Conservation (phyloP, 2,888 invertebrate species). For the Anagyrus pseudococci region DNA sequence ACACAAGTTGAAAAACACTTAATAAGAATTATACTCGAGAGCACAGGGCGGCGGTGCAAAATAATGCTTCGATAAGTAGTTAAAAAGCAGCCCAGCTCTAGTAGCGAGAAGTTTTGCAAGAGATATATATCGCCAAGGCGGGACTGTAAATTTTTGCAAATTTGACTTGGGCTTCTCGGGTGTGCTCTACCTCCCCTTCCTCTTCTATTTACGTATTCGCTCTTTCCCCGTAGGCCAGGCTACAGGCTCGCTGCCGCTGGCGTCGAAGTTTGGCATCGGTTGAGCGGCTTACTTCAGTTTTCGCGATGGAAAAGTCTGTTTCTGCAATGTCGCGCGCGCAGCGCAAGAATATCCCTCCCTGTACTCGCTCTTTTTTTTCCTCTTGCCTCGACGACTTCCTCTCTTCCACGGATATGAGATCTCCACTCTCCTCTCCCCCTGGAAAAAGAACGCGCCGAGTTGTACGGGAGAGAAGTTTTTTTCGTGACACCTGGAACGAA, state of each 20-base stretch:
- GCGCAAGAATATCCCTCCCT: slow-evolving; percentile 9
- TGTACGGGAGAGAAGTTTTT: slow-evolving; percentile 16
- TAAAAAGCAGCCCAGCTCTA: too few relatives aligned
- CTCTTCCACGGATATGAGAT: slow-evolving; percentile 28
- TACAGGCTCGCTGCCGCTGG: too few relatives aligned
- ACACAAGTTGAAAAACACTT: too few relatives aligned
- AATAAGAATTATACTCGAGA: too few relatives aligned
- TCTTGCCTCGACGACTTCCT: neutral
- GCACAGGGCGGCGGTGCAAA: too few relatives aligned
- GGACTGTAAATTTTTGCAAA: slow-evolving; percentile 13
- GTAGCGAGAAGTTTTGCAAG: too few relatives aligned
- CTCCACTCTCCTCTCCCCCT: too few relatives aligned
- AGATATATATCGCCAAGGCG: too few relatives aligned
- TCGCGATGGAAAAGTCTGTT: slow-evolving; percentile 18
- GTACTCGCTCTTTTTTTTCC: neutral
- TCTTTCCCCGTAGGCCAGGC: too few relatives aligned
- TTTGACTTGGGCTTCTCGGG: slow-evolving; percentile 7
- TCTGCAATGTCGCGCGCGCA: slow-evolving; percentile 12
- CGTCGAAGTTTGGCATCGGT: slow-evolving; percentile 22
- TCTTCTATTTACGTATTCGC: slow-evolving; percentile 15
- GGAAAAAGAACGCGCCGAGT: slow-evolving; percentile 5
- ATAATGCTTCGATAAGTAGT: too few relatives aligned
- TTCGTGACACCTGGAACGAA: slow-evolving; percentile 32
- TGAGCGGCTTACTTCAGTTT: slow-evolving; percentile 22
- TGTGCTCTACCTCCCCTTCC: neutral